Conservation (phyloP, 2,797 vertebrate genomes). For the Ptychobarbus kaznakovi region DNA sequence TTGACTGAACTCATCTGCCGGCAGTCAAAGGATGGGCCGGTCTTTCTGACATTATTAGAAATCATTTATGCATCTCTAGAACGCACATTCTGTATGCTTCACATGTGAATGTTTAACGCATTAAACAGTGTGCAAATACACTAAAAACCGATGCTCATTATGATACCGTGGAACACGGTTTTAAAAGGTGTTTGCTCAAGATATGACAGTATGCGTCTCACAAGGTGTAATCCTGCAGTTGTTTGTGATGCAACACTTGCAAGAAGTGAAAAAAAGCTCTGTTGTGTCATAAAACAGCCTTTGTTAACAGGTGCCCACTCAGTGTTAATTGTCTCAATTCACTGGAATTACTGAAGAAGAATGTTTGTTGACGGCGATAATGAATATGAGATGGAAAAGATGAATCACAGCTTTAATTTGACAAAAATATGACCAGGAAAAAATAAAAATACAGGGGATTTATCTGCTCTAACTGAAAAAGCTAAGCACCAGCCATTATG, state of each 20-base stretch:
- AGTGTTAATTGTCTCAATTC: background rate
- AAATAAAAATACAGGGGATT: background rate
- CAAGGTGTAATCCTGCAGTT: background rate
- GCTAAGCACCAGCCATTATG: background rate
- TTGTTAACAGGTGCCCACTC: background rate
- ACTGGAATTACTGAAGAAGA: background rate
- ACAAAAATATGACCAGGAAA: background rate
- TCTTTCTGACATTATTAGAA: conserved; percentile 7
- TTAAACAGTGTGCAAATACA: conserved; percentile 49
- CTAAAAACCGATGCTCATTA: conserved; percentile 43
- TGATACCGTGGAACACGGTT: conserved; percentile 27
- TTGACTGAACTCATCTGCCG: background rate
- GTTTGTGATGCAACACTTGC: conserved; percentile 31
- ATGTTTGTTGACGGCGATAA: background rate
- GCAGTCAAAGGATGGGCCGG: background rate
- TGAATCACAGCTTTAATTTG: background rate
- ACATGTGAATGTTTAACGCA: conserved; percentile 37
- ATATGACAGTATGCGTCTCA: conserved; percentile 37
- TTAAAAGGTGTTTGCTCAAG: conserved; percentile 48
- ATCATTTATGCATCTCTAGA: background rate
- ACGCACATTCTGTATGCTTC: background rate
- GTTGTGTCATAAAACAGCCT: background rate
- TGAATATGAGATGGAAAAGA: background rate
- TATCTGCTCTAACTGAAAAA: background rate
- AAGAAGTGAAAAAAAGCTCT: background rate